Evolutionary conservation across 2,113 vertebrate genomes (phyloP).

Genomic region (Marcusenius ussheri): DNA sequence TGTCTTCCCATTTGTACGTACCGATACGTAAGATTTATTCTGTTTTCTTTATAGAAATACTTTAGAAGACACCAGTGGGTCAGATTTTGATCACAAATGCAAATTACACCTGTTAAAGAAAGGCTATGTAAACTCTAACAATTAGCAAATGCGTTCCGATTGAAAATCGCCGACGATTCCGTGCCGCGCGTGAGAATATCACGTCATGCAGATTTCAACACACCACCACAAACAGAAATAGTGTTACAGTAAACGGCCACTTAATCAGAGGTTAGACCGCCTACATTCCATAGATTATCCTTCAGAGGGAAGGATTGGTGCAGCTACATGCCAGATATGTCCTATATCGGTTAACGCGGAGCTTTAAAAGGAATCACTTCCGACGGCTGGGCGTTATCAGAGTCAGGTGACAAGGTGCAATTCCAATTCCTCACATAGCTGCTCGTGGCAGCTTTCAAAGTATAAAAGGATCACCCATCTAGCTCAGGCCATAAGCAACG

Average conservation of each 20-base stretch:
- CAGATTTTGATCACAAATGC: background rate
- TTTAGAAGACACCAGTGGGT: background rate
- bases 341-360: conserved; percentile 41
- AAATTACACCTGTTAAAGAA: background rate
- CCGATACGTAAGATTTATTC: background rate
- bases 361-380: conserved; percentile 66
- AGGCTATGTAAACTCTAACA: background rate
- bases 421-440: conserved; percentile 56
- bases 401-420: conserved; percentile 63
- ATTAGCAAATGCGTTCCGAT: background rate
- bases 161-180: background rate
- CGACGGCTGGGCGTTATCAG: conserved; percentile 57
- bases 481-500: conserved; percentile 35
- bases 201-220: background rate
- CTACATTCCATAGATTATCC: conserved; percentile 1
- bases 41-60: background rate
- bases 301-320: conserved; percentile 33
- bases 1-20: background rate
- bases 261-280: background rate
- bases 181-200: background rate
- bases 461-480: conserved; percentile 54
- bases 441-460: conserved; percentile 30
- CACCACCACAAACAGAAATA: background rate
- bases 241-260: background rate
- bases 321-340: conserved; percentile 44